These are phyloP conservation scores for Thalassoma bifasciatum DNA, from an alignment of 2,113 vertebrate genomes.

Conservation along the genomic window DNA sequence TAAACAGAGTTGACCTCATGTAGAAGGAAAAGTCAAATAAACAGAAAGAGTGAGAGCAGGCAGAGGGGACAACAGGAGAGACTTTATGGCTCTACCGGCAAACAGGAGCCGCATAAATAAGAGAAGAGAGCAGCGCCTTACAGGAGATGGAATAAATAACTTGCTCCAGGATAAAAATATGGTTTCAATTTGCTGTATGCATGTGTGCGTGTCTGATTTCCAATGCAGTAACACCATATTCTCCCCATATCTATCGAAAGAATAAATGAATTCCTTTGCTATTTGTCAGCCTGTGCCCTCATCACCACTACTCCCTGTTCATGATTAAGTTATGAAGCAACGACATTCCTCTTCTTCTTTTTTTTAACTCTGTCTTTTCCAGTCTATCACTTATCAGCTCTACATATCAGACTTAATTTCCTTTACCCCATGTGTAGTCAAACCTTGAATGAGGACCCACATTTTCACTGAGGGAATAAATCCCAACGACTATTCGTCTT, in stretches of 20 bases:
- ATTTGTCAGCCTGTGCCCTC: neutral
- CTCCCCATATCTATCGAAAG: neutral
- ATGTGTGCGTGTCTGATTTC: neutral
- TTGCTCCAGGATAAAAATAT: constrained; percentile 15
- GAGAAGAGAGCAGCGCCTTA: constrained; percentile 4
- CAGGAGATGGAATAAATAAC: constrained; percentile 8
- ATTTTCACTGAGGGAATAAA: neutral
- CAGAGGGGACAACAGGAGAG: neutral
- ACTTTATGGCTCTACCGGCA: neutral
- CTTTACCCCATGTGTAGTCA: neutral
- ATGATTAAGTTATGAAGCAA: constrained; percentile 11
- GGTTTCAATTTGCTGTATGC: neutral
- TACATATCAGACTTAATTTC: neutral
- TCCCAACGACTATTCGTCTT: neutral
- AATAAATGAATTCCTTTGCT: neutral
- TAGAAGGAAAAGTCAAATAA: constrained; percentile 22
- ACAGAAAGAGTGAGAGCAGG: neutral
- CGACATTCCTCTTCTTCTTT: neutral
- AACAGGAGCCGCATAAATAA: constrained; percentile 15
- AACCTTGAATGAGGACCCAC: neutral
- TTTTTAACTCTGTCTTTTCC: neutral
- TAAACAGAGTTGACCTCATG: constrained; percentile 14
- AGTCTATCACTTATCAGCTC: neutral
- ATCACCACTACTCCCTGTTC: neutral
- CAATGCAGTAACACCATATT: neutral